Base-by-base conservation (phyloP, 2,113 vertebrate species). In the Anser cygnoides region DNA sequence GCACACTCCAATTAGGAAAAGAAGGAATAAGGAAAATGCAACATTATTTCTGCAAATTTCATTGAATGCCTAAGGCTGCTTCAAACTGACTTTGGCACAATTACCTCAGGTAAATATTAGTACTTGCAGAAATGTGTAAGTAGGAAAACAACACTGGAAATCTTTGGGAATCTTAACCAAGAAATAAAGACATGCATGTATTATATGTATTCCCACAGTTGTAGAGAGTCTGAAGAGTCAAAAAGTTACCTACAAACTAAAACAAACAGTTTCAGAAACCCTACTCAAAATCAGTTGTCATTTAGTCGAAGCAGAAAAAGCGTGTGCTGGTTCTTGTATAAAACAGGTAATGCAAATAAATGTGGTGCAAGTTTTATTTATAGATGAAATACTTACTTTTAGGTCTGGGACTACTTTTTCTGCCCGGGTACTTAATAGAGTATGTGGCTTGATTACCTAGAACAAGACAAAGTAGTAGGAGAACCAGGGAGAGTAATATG, bases 391-490 rank as follows among this genome's bases (percentile, higher is more conserved):
- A 96, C 98, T 98, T 98, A 35, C 35, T 35, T 35, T 96, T 97
- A 77, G 93, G 97, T 89, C 96, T 98, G 54, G 97, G 98, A 88
- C 96, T 89, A 80, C 95, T 97, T 97, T 95, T 98, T 96, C 98
- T 98, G 81, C 98, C 97, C 26, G 98, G 98, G 55, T 98, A 95
- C 98, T 98, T 96, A 98, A 93, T 0, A 98, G 98, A 35, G 97
- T 94, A 95, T 98, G 98, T 29, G 98, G 98, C 94, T 98, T 98
- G 68, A 98, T 98, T 87, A 97, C 97, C 98, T 98, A 94, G 59
- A 98, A 90, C 0, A 5, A 78, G 58, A 80, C 41, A 66, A 66
- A 17, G 23, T 0, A 68, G 73, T 0, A 6, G 37, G 10, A 74
- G 44, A 84, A 87, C 81, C 1, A 84, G 6, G 7, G 37, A 37